Base-by-base conservation (phyloP, 2,888 invertebrate species). In the Anticlea derivata region DNA sequence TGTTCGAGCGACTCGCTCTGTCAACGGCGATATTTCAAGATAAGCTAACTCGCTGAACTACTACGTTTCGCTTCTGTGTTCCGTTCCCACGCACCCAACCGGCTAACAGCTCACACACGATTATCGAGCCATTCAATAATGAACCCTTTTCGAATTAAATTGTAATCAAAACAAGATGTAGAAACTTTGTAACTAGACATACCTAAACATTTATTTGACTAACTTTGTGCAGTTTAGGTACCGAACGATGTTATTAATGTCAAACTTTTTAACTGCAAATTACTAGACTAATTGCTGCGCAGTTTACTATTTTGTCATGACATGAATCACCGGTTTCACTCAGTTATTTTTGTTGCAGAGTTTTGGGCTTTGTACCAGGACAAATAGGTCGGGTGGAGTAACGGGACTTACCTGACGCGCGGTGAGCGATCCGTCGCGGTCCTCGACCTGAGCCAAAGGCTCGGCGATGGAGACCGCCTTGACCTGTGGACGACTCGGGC, bases 11-110 rank as follows among this genome's bases (percentile, higher is more conserved):
- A 68, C 68, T 70, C 63, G 73, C 65, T 72, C 70, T 75, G 81
- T 84, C 84, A 74, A 75, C 82, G 69, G 68, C 75, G 80, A 84
- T 83, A 81, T 83, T 79, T 83, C 85, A 79, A 82, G 85, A 86
- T 86, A 86, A 86, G 82, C 75, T 65, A 73, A 71, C 71, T 68
- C 70, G 70, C 57, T 65, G 70, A 59, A 63, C 55, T 58, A 56
- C 58, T 58, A 68, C 68, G 70, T 68, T 66, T 65, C 67, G 68
- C 69, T 71, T 62, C 73, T 58, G 63, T 70, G 73, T 70, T 71
- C 63, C 66, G 75, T 83, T 83, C 83, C 82, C 84, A 83, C 83
- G 80, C 75, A 65, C 54, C 59, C 63, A 56, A 63, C 62, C 63
- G 61, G 57, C 57, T 61, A 45, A 61, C 53, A 62, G 56, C 58